A percentile compares a stretch with the other conserved stretches of the same genome.
phyloP scores from a whole-genome alignment of 2,888 invertebrate genomes.

The Hemithea aestivaria region DNA sequence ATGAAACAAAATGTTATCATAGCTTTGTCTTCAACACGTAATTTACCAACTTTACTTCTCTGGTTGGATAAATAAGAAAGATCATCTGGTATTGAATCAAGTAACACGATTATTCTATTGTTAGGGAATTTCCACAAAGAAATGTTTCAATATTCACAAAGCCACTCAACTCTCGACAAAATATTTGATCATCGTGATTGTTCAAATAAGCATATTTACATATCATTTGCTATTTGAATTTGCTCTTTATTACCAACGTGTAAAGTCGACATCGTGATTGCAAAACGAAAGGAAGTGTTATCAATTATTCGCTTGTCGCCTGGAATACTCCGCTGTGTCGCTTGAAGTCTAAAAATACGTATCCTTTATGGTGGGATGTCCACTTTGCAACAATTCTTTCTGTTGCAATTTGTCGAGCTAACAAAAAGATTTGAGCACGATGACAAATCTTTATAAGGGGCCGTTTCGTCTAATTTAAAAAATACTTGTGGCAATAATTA shows the following conservation, averaged over 20 bases:
- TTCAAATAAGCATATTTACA: constrained; percentile 19
- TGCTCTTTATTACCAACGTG: constrained; percentile 1
- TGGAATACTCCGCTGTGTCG: constrained; percentile 13
- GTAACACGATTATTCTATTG: too few species aligned
- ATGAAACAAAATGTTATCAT: too few species aligned
- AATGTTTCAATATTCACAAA: constrained; percentile 22
- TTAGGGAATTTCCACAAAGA: constrained; percentile 9
- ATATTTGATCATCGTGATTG: constrained; percentile 17
- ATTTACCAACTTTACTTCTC: too few species aligned
- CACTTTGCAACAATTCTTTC: constrained; percentile 1
- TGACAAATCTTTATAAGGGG: too few species aligned
- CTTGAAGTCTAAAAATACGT: constrained; percentile 19
- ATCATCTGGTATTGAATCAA: too few species aligned
- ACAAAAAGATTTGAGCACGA: too few species aligned
- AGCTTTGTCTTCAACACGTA: too few species aligned
- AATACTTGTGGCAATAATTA: too few species aligned
- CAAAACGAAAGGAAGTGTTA: constrained; percentile 19
- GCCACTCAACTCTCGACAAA: constrained; percentile 13
- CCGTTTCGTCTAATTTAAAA: too few species aligned
- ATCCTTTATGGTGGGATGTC: constrained; percentile 14
- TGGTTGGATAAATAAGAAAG: too few species aligned
- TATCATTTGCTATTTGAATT: constrained; percentile 7
- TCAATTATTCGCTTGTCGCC: constrained; percentile 15
- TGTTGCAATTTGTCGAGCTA: too few species aligned
- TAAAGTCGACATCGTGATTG: constrained; percentile 11